phyloP scores from a whole-genome alignment of 2,888 invertebrate genomes.

The Steinernema scapterisci region DNA sequence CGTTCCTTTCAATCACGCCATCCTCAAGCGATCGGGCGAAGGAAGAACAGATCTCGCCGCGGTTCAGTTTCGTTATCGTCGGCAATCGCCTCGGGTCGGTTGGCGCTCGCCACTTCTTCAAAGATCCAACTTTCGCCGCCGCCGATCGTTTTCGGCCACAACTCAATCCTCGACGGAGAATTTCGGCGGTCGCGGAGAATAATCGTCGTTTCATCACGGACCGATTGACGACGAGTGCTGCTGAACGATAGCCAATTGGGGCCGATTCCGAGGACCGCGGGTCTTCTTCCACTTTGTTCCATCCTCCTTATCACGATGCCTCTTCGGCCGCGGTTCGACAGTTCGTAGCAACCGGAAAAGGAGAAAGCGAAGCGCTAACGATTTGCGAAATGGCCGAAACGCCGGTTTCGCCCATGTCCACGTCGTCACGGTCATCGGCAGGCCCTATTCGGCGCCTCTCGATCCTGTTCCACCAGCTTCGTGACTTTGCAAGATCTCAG shows the following conservation, averaged over 20 bases:
- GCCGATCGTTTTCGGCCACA: slow-evolving; percentile 3
- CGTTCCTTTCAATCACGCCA: slow-evolving; percentile 13
- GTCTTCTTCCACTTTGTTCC: background rate
- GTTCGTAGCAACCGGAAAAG: background rate
- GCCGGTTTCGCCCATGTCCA: slow-evolving; percentile 23
- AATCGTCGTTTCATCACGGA: background rate
- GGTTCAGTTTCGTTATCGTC: slow-evolving; percentile 23
- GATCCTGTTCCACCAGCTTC: slow-evolving; percentile 23
- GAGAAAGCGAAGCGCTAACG: too few species aligned
- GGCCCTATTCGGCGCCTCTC: slow-evolving; percentile 14
- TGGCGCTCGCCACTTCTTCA: slow-evolving; percentile 16
- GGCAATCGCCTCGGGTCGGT: background rate
- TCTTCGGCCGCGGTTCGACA: background rate
- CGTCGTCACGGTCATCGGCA: slow-evolving; percentile 10
- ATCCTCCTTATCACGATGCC: background rate
- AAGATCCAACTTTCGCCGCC: slow-evolving; percentile 23
- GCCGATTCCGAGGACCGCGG: slow-evolving; percentile 6
- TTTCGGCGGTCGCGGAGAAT: background rate
- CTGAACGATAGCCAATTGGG: slow-evolving; percentile 28
- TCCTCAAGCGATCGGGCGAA: background rate
- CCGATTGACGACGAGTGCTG: background rate
- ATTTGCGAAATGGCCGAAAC: background rate
- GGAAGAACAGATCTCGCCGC: background rate
- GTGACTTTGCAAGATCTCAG: slow-evolving; percentile 12
- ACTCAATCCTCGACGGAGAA: background rate